These are phyloP conservation scores for Tiliacea aurago DNA, from an alignment of 2,888 invertebrate genomes.

Conservation along the genomic window DNA sequence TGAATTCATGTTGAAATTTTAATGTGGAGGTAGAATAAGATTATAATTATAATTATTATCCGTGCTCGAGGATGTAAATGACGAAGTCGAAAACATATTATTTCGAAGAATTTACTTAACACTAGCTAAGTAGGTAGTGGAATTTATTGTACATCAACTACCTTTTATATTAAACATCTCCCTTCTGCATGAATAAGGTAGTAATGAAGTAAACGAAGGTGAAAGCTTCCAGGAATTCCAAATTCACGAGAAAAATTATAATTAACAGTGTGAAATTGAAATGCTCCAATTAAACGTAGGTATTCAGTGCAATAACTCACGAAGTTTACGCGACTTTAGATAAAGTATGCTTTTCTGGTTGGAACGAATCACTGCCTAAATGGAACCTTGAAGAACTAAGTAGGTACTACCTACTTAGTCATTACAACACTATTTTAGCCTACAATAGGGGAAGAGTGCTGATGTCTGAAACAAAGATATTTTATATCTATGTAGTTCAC, in stretches of 20 bases:
- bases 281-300: background rate
- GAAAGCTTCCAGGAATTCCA: constrained; percentile 1
- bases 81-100: constrained; percentile 7
- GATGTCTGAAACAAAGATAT: no score
- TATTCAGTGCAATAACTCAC: no score
- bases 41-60: constrained; percentile 41
- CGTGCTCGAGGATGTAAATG: constrained; percentile 3
- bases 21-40: constrained; percentile 33
- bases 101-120: background rate
- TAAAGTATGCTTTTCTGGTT: background rate
- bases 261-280: background rate
- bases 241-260: background rate
- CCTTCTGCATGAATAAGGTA: background rate
- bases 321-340: background rate
- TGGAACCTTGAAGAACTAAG: background rate
- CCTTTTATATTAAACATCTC: background rate
- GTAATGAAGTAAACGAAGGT: background rate
- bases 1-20: constrained; percentile 46
- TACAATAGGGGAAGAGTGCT: no score
- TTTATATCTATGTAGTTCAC: no score
- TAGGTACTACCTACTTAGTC: no score
- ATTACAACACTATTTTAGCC: background rate
- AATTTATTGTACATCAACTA: background rate
- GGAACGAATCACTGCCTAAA: background rate
- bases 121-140: background rate